Evolutionary conservation across 2,797 vertebrate genomes (phyloP).

Genomic region (Strix occidentalis): DNA sequence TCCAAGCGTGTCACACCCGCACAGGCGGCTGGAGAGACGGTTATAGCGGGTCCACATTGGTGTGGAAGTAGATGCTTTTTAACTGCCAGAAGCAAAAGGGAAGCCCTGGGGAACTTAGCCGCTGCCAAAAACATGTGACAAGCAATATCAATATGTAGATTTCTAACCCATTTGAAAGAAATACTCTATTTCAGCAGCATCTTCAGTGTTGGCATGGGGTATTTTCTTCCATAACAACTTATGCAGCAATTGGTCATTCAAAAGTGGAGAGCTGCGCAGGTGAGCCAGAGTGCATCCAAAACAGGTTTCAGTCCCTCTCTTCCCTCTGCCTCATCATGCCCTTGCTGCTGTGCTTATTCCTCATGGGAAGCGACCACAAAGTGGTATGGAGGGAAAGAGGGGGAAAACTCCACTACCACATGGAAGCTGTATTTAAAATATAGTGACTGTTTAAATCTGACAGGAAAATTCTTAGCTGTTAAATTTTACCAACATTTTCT

Average conservation of each 20-base stretch:
- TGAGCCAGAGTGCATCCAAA: not conserved
- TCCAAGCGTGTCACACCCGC: not conserved
- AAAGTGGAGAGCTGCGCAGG: not conserved
- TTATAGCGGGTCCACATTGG: accelerated
- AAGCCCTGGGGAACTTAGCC: not conserved
- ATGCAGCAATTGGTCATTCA: not conserved
- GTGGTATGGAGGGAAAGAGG: not conserved
- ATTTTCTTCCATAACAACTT: not conserved
- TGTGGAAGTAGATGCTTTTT: too few relatives aligned
- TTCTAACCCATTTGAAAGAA: not conserved
- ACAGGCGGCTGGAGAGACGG: not conserved
- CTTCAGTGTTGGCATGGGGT: not conserved
- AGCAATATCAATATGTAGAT: accelerated
- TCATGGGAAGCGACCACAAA: not conserved
- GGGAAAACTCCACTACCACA: not conserved
- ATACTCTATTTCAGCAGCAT: not conserved
- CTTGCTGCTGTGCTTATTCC: accelerated
- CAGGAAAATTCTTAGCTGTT: not conserved
- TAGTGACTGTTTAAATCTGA: not conserved
- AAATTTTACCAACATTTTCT: not conserved
- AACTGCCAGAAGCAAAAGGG: not conserved
- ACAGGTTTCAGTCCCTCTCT: not conserved
- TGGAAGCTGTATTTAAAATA: not conserved
- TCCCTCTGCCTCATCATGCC: not conserved
- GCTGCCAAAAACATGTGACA: not conserved